Percentiles rank a stretch among this genome's conserved stretches.
These are phyloP conservation scores for Eristalis intricaria DNA, from an alignment of 2,888 invertebrate species.

Conservation along the genomic window DNA sequence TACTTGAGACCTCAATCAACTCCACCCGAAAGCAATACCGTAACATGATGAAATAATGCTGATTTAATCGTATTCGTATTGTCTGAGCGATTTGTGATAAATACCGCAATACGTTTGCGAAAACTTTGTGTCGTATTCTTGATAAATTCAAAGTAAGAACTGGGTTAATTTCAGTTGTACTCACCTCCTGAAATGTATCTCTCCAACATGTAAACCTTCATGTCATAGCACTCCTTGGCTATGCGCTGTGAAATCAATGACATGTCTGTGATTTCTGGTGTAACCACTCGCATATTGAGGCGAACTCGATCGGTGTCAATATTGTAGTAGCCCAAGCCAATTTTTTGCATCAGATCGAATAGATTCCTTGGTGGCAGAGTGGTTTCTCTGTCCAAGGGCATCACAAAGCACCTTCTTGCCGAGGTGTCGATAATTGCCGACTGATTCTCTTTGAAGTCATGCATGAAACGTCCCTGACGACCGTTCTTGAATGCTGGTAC, in stretches of 20 bases:
- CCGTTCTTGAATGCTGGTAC: conserved; percentile 93
- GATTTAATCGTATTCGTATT: not conserved
- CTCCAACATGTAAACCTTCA: conserved; percentile 88
- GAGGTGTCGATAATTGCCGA: conserved; percentile 90
- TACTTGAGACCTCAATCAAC: not conserved
- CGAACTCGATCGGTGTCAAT: conserved; percentile 91
- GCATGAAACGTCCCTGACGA: conserved; percentile 92
- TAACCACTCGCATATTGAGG: conserved; percentile 88
- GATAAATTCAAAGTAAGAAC: too few relatives aligned
- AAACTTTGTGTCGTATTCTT: not conserved
- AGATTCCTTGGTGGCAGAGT: conserved; percentile 91
- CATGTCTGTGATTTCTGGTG: conserved; percentile 86
- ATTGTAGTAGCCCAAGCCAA: conserved; percentile 90
- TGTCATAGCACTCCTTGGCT: conserved; percentile 86
- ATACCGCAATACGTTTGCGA: not conserved
- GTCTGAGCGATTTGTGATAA: not conserved
- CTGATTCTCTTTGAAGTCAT: conserved; percentile 91
- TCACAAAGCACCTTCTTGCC: conserved; percentile 91
- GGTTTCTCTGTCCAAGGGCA: conserved; percentile 90
- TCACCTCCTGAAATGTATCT: conserved; percentile 86
- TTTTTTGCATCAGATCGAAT: conserved; percentile 90
- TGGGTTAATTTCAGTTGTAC: conserved; percentile 75
- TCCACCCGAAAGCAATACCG: not conserved
- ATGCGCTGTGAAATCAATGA: conserved; percentile 87
- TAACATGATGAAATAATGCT: not conserved